Evolutionary conservation across 2,113 vertebrate genomes (phyloP).

Genomic region (Garra rufa): DNA sequence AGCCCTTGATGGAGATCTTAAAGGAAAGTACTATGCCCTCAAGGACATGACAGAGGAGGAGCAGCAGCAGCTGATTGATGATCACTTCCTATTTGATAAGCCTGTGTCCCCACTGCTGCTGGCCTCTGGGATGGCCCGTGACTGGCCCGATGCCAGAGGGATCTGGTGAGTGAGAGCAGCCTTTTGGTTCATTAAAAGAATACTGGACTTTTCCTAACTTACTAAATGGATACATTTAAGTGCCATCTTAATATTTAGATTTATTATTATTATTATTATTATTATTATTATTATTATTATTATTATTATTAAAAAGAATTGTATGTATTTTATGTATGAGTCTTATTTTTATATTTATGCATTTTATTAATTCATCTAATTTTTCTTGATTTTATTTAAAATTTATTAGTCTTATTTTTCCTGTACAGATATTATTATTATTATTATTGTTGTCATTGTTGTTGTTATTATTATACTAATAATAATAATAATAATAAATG

Average conservation of each 20-base stretch:
- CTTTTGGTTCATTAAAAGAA: background rate
- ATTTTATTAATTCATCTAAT: background rate
- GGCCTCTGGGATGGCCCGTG: constrained; percentile 92
- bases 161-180: constrained; percentile 81
- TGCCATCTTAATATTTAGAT: background rate
- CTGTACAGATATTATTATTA: no score
- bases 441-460: no score
- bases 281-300: no score
- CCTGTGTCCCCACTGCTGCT: constrained; percentile 92
- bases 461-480: no score
- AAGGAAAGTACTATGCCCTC: constrained; percentile 90
- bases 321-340: no score
- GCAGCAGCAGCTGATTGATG: constrained; percentile 95
- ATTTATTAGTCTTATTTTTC: no score
- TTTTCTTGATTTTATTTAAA: no score
- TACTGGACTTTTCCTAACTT: background rate
- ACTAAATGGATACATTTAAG: background rate
- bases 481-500: no score
- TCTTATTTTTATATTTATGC: background rate
- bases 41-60: constrained; percentile 94
- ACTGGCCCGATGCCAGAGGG: constrained; percentile 92
- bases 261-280: no score
- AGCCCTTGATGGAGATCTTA: constrained; percentile 86
- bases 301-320: no score
- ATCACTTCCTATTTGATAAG: constrained; percentile 97